phyloP scores from a whole-genome alignment of 2,113 vertebrate genomes.

The Puffinus mauretanicus region DNA sequence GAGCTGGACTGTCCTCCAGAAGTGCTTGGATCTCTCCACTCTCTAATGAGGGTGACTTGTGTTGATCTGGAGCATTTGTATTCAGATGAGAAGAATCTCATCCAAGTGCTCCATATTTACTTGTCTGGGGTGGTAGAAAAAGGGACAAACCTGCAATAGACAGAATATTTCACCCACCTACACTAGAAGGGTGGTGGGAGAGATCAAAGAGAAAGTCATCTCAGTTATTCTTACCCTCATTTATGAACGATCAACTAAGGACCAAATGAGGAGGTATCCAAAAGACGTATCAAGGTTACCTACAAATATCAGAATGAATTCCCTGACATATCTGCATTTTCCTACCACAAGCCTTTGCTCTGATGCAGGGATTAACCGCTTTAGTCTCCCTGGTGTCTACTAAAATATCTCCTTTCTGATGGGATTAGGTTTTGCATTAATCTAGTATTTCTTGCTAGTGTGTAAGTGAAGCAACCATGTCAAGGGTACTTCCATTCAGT shows the following conservation, averaged over 20 bases:
- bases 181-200: background rate
- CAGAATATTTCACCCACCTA: background rate
- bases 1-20: background rate
- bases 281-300: background rate
- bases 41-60: background rate
- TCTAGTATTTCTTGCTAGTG: background rate
- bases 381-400: background rate
- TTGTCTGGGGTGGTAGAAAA: background rate
- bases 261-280: background rate
- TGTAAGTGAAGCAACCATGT: background rate
- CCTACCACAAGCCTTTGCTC: background rate
- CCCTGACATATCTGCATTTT: background rate
- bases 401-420: background rate
- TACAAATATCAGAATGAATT: background rate
- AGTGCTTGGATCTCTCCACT: background rate
- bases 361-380: background rate
- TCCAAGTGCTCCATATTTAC: background rate
- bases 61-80: background rate
- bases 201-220: background rate
- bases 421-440: background rate
- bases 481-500: background rate
- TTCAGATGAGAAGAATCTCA: background rate
- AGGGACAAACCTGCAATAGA: background rate
- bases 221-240: background rate
- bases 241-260: background rate